These are phyloP conservation scores for Cynodonichthys magdalenae DNA, from an alignment of 2,797 vertebrate species.

Conservation along the genomic window DNA sequence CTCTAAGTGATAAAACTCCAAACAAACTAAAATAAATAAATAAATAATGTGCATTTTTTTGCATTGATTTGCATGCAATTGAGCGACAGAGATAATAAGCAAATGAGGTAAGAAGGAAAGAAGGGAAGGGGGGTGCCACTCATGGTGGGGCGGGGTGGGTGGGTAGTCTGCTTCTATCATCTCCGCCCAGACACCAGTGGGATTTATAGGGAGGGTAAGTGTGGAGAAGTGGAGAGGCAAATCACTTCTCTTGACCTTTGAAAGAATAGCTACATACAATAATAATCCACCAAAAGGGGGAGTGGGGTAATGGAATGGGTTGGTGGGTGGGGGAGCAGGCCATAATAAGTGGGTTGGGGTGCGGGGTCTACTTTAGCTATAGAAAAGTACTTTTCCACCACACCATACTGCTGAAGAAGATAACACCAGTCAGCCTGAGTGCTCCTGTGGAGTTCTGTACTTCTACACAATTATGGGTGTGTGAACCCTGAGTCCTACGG, in stretches of 20 bases:
- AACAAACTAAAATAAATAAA: constrained; percentile 2
- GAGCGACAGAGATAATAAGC: constrained; percentile 17
- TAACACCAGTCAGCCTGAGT: constrained; percentile 27
- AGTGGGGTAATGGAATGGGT: neutral
- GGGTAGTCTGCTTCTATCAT: constrained; percentile 60
- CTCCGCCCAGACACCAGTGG: constrained; percentile 62
- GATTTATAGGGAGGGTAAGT: constrained; percentile 62
- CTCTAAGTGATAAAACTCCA: constrained; percentile 8
- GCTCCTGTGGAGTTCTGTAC: constrained; percentile 15
- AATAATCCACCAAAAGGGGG: constrained; percentile 58
- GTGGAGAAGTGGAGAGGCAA: constrained; percentile 51
- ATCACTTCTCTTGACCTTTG: constrained; percentile 76
- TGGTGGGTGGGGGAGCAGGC: constrained; percentile 6
- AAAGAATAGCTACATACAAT: constrained; percentile 65
- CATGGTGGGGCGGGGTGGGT: constrained; percentile 31
- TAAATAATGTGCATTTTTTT: constrained; percentile 19
- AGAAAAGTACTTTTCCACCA: constrained; percentile 37
- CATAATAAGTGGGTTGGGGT: constrained; percentile 39
- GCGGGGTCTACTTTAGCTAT: constrained; percentile 19
- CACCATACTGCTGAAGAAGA: constrained; percentile 42
- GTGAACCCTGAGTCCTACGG: constrained; percentile 27
- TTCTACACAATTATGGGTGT: constrained; percentile 16
- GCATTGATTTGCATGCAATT: constrained; percentile 24
- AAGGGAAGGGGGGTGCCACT: constrained; percentile 14
- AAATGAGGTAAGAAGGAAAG: constrained; percentile 4